These are phyloP conservation scores for Hyphantria cunea DNA, from an alignment of 1,140 invertebrate genomes.

Conservation along the genomic window DNA sequence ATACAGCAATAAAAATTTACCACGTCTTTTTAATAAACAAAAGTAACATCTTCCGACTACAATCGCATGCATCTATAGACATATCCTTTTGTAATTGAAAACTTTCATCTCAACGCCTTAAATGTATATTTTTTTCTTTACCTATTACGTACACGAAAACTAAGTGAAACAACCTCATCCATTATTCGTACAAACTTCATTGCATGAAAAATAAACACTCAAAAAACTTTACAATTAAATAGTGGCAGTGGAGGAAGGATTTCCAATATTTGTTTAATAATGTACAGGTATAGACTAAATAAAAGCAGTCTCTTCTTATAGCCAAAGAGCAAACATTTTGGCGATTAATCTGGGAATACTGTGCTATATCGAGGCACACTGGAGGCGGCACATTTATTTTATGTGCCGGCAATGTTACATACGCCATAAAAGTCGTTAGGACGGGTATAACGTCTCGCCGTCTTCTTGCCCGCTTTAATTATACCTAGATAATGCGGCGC, in stretches of 20 bases:
- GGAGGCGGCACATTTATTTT: conserved; percentile 80
- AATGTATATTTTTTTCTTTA: conserved; percentile 11
- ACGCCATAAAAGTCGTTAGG: conserved; percentile 80
- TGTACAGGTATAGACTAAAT: conserved; percentile 55
- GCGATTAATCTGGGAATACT: conserved; percentile 72
- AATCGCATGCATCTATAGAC: no score
- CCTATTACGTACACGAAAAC: no score
- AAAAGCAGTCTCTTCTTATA: conserved; percentile 54
- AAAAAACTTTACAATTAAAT: neutral
- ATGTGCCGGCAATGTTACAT: conserved; percentile 80
- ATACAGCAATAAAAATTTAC: no score
- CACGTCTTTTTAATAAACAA: neutral
- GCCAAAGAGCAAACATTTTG: conserved; percentile 75
- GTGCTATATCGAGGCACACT: conserved; percentile 64
- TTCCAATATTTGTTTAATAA: conserved; percentile 57
- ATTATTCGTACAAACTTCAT: conserved; percentile 18
- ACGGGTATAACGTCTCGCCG: conserved; percentile 76
- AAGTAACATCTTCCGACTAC: neutral
- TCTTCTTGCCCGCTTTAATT: conserved; percentile 78
- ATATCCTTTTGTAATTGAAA: no score
- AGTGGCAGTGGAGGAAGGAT: conserved; percentile 27
- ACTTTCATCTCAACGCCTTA: neutral
- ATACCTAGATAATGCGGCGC: conserved; percentile 67
- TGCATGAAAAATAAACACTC: conserved; percentile 22
- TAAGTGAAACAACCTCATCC: conserved; percentile 4